These are phyloP conservation scores for Sycobia sp. DNA, from an alignment of 1,140 invertebrate genomes.

Conservation along the genomic window DNA sequence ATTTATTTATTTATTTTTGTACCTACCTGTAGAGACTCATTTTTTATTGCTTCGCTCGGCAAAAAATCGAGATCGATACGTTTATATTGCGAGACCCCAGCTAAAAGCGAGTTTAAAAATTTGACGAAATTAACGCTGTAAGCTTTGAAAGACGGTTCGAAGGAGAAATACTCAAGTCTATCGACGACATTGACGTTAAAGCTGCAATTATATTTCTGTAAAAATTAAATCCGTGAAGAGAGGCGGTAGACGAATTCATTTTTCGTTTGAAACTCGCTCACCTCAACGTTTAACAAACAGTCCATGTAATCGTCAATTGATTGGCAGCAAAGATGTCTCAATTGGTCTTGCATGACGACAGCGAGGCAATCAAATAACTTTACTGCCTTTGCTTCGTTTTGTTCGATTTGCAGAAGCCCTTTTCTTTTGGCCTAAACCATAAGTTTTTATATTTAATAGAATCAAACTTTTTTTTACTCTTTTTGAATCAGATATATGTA, in stretches of 20 bases:
- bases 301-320: slow-evolving; percentile 80
- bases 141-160: slow-evolving; percentile 82
- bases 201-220: slow-evolving; percentile 71
- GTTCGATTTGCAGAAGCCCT: slow-evolving; percentile 73
- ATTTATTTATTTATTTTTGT: background rate
- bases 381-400: slow-evolving; percentile 69
- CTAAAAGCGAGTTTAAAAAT: slow-evolving; percentile 66
- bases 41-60: background rate
- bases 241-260: background rate
- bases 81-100: slow-evolving; percentile 19
- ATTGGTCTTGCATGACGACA: slow-evolving; percentile 83
- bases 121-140: slow-evolving; percentile 73
- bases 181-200: slow-evolving; percentile 76
- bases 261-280: slow-evolving; percentile 60
- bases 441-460: slow-evolving; percentile 9
- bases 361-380: slow-evolving; percentile 85
- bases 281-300: slow-evolving; percentile 76
- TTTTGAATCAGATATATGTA: slow-evolving; percentile 2
- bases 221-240: background rate
- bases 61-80: slow-evolving; percentile 35
- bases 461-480: no score
- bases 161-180: slow-evolving; percentile 71
- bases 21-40: slow-evolving; percentile 6
- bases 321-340: slow-evolving; percentile 79
- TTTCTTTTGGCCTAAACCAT: slow-evolving; percentile 76